Conservation (phyloP, 2,113 vertebrate species). For the Gambusia holbrooki region DNA sequence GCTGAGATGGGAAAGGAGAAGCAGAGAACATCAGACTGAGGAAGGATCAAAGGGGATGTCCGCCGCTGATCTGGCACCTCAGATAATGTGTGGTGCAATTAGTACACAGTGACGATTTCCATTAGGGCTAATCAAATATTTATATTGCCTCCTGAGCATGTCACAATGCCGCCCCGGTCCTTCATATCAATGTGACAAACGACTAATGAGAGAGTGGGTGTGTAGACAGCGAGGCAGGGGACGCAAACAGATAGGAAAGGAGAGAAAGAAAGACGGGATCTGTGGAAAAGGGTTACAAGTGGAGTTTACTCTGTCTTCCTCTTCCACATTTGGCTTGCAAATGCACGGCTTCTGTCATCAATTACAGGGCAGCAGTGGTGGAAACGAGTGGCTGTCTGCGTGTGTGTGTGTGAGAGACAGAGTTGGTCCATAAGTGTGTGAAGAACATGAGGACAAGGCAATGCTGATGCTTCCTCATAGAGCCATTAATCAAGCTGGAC, state of each 20-base stretch:
- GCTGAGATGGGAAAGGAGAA: slow-evolving; percentile 38
- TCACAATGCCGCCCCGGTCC: slow-evolving; percentile 82
- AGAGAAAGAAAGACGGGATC: slow-evolving; percentile 24
- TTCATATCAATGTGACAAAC: slow-evolving; percentile 96
- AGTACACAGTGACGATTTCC: slow-evolving; percentile 98
- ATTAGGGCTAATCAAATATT: slow-evolving; percentile 99
- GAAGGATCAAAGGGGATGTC: slow-evolving; percentile 85
- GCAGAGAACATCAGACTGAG: slow-evolving; percentile 32
- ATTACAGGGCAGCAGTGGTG: slow-evolving; percentile 84
- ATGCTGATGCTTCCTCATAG: slow-evolving; percentile 84
- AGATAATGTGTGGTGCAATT: slow-evolving; percentile 98
- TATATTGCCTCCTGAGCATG: slow-evolving; percentile 94
- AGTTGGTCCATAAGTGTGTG: slow-evolving; percentile 23
- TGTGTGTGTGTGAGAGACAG: not conserved
- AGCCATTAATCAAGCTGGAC: slow-evolving; percentile 90
- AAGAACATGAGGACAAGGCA: slow-evolving; percentile 84
- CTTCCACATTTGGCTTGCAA: slow-evolving; percentile 95
- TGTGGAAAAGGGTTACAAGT: slow-evolving; percentile 73
- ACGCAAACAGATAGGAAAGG: slow-evolving; percentile 25
- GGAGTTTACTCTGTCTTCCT: slow-evolving; percentile 75
- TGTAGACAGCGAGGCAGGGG: slow-evolving; percentile 69
- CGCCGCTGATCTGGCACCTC: slow-evolving; percentile 82
- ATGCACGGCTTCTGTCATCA: slow-evolving; percentile 88
- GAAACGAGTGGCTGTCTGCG: slow-evolving; percentile 73
- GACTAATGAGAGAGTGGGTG: slow-evolving; percentile 80